phyloP scores from a whole-genome alignment of 2,797 vertebrate genomes.

The Cynodonichthys magdalenae region DNA sequence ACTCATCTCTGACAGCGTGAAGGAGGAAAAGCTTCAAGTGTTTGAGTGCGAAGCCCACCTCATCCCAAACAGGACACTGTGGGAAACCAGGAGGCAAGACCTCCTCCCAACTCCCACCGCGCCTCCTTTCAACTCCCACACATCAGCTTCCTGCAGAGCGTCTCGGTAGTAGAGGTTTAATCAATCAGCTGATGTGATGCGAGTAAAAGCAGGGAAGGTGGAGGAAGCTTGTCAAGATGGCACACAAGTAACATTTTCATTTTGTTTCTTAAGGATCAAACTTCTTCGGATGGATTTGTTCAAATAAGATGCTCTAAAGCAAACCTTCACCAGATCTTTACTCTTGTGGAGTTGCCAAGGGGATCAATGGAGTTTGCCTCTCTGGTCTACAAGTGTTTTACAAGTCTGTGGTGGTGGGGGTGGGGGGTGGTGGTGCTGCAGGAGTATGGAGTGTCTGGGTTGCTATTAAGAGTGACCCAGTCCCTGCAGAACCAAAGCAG shows the following conservation, averaged over 20 bases:
- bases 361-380: no score
- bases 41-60: conserved; percentile 47
- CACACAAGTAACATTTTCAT: background rate
- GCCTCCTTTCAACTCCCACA: conserved; percentile 48
- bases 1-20: conserved; percentile 61
- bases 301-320: no score
- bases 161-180: conserved; percentile 35
- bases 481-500: no score
- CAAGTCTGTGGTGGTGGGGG: no score
- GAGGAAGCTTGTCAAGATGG: background rate
- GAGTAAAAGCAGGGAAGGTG: background rate
- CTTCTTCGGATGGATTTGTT: background rate
- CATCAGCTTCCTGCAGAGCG: conserved; percentile 36
- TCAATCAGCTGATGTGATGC: conserved; percentile 35
- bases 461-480: no score
- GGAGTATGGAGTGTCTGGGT: no score
- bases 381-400: no score
- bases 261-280: background rate
- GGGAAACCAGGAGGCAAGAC: conserved; percentile 46
- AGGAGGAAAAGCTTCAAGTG: conserved; percentile 60
- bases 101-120: conserved; percentile 23
- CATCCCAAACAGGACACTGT: conserved; percentile 34
- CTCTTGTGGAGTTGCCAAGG: no score
- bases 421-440: no score
- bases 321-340: no score